Evolutionary conservation across 2,797 vertebrate genomes (phyloP), one percentile per base, ranked within the genome.

Genomic region (Melanotaenia trifasciata): DNA sequence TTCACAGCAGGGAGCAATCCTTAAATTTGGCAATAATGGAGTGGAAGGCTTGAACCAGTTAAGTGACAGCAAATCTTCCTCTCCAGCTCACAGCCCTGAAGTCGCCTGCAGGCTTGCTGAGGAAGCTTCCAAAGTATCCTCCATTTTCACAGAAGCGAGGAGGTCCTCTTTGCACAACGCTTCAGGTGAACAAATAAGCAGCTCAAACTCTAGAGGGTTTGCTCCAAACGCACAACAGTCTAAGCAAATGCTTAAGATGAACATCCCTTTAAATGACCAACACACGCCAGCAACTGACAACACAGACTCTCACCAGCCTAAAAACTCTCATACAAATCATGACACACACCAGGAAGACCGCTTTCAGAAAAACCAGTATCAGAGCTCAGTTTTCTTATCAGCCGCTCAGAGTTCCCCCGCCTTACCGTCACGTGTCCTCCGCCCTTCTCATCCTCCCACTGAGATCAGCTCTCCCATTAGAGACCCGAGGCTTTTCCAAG

Each of bases 231-330:
- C 89, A 90, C 91, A 91, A 84, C 88, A 76, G 56, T 87, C 57
- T 64, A 87, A 89, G 73, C 88, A 86, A 50, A 84, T 65, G 16
- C 84, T 94, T 11, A 90, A 91, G 67, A 95, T 95, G 94, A 95
- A 95, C 80, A 95, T 95, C 89, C 94, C 95, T 84, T 92, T 95
- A 87, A 91, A 93, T 2, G 87, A 91, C 67, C 84, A 89, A 66
- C 80, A 90, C 64, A 74, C 65, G 58, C 86, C 84, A 83, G 90
- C 91, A 80, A 32, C 80, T 3, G 81, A 89, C 64, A 76, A 84
- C 64, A 84, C 80, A 30, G 91, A 92, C 86, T 75, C 57, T 13
- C 87, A 92, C 84, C 89, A 90, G 84, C 86, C 75, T 7, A 81
- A 86, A 58, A 80, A 85, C 80, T 81, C 84, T 3, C 71, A 65